Conservation (phyloP, 1,140 invertebrate species). For the Cyrtorhinus lividipennis region DNA sequence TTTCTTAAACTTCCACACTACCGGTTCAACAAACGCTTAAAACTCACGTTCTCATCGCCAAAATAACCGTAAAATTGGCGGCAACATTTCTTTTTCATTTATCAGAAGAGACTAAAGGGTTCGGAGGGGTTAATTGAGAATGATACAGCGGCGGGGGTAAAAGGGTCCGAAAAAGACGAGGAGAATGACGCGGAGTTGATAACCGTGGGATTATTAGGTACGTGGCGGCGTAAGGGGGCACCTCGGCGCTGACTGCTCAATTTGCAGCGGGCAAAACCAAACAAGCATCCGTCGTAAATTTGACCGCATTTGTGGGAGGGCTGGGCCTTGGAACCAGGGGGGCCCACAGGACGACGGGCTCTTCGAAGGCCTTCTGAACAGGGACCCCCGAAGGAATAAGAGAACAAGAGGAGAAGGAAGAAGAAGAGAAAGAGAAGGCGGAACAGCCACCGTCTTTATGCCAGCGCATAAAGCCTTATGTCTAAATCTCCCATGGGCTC, state of each 20-base stretch:
- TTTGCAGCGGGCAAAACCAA: constrained; percentile 16
- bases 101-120: too few species aligned
- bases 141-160: too few species aligned
- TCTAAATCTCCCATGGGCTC: constrained; percentile 14
- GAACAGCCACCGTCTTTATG: constrained; percentile 13
- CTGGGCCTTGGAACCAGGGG: background rate
- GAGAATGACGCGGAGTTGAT: background rate
- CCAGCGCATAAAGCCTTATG: constrained; percentile 16
- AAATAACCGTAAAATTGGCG: too few species aligned
- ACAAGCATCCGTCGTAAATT: constrained; percentile 19
- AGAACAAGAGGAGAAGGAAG: background rate
- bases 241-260: constrained; percentile 11
- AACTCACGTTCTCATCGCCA: too few species aligned
- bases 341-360: too few species aligned
- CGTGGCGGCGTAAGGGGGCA: constrained; percentile 1
- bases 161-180: background rate
- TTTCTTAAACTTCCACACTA: too few species aligned
- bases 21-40: too few species aligned
- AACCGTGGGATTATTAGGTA: constrained; percentile 4
- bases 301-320: constrained; percentile 17
- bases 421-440: background rate
- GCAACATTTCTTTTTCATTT: too few species aligned
- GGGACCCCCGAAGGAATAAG: background rate
- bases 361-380: background rate
- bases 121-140: background rate